Evolutionary conservation across 2,797 vertebrate genomes (phyloP), one percentile per base, ranked within the genome.

Genomic region (Podargus strigoides): DNA sequence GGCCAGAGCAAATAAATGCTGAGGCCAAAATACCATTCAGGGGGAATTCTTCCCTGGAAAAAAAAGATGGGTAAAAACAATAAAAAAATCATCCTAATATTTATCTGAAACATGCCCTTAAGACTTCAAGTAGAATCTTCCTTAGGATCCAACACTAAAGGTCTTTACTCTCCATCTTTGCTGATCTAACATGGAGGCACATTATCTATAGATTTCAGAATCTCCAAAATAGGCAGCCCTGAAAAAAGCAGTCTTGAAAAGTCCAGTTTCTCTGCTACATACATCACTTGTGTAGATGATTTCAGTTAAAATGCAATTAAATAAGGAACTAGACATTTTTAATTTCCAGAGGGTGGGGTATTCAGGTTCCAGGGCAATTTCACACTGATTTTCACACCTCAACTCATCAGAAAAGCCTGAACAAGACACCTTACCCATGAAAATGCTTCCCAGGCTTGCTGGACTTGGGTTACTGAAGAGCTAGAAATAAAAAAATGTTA

Each of bases 61-160:
- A 78, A 74, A 22, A 39, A 32, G 53, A 23, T 24, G 32, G 13
- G 7, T 10, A 14, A n/a, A 14, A 10, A 10, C 2, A 7, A 3
- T 3, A 17, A 47, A 50, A 14, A 2, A n/a, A 3, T n/a, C 2
- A 74, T 62, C 3, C 6, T n/a, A n/a, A 53, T 6, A 30, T 50
- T 73, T 53, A 32, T 39, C 34, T 77, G 36, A 83, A 55, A 26
- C 6, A 53, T 41, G 6, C 2, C 64, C 23, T 34, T 42, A 72
- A 58, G 36, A n/a, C 7, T 73, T 82, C 30, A 53, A 1, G 17
- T 41, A 17, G 72, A 76, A 50, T 66, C 11, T 53, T 62, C 15
- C 20, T 70, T 58, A 21, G 28, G 23, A 52, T 63, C 15, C 19
- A 46, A 18, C 28, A 17, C 1, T 14, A 28, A 76, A 92, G 10